Conservation (phyloP, 2,888 invertebrate genomes). For the Andrena bicolor region DNA sequence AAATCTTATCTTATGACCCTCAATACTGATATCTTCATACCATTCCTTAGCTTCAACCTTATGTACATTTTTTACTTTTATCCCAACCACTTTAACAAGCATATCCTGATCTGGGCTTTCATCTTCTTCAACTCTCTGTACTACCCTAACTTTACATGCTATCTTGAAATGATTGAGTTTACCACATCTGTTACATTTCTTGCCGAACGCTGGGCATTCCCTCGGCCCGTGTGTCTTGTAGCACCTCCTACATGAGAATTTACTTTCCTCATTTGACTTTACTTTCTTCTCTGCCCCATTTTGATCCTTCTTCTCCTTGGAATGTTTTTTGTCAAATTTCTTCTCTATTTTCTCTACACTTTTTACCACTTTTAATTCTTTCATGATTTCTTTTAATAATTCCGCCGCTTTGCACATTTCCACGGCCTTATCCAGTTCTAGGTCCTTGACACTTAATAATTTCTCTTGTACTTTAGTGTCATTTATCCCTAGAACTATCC, state of each 20-base stretch:
- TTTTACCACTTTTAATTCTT: no score
- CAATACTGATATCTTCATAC: not conserved
- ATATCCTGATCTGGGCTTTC: not conserved
- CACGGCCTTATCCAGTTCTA: not conserved
- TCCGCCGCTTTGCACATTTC: not conserved
- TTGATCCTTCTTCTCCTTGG: no score
- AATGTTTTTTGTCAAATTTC: no score
- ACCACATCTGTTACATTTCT: slow-evolving; percentile 14
- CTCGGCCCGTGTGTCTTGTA: not conserved
- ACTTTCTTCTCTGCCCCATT: no score
- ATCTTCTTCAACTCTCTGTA: not conserved
- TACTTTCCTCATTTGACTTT: no score
- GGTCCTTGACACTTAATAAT: not conserved
- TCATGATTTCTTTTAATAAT: no score
- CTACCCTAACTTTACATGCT: not conserved
- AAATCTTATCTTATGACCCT: not conserved
- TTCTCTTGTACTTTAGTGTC: slow-evolving; percentile 17
- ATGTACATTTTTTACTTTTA: not conserved
- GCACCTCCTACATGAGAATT: no score
- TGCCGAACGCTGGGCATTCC: slow-evolving; percentile 6
- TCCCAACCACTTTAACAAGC: not conserved
- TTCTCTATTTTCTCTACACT: no score
- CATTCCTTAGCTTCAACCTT: not conserved
- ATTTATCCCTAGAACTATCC: slow-evolving; percentile 1
- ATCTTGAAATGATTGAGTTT: slow-evolving; percentile 11